Evolutionary conservation across 1,140 invertebrate species (phyloP).

Genomic region (Megalonaias nervosa): DNA sequence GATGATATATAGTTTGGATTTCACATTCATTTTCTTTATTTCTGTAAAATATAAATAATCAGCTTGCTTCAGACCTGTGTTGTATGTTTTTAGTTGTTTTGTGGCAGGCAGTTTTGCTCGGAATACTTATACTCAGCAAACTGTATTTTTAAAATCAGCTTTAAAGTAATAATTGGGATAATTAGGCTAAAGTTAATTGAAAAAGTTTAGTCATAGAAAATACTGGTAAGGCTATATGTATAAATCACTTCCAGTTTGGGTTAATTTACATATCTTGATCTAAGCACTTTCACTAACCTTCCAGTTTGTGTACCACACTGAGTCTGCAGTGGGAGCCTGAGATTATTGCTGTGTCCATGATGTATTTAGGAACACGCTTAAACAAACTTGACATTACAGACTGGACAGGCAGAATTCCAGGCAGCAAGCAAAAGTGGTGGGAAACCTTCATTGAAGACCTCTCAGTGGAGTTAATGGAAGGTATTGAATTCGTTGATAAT

Average conservation of each 20-base stretch:
- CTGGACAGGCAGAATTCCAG: constrained; percentile 84
- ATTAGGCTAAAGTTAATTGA: no score
- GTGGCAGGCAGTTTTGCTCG: no score
- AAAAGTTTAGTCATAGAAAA: not conserved
- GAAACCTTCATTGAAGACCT: constrained; percentile 98
- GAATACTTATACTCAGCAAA: no score
- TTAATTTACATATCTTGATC: no score
- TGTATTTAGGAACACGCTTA: constrained; percentile 90
- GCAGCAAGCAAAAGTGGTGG: constrained; percentile 91
- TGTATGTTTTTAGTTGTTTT: no score
- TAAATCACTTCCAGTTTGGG: not conserved
- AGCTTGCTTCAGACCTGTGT: no score
- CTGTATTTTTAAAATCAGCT: no score
- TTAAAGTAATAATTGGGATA: no score
- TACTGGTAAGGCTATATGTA: not conserved
- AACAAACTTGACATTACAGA: constrained; percentile 92
- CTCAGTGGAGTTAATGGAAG: constrained; percentile 94
- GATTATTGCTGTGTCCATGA: constrained; percentile 97
- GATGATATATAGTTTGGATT: no score
- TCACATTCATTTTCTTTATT: no score
- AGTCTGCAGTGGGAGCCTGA: constrained; percentile 99
- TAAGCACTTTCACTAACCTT: constrained; percentile 37
- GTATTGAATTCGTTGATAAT: constrained; percentile 66
- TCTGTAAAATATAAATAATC: no score
- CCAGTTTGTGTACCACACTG: constrained; percentile 94